Evolutionary conservation across 1,140 invertebrate species (phyloP).

Genomic region (Meteorus sp.): DNA sequence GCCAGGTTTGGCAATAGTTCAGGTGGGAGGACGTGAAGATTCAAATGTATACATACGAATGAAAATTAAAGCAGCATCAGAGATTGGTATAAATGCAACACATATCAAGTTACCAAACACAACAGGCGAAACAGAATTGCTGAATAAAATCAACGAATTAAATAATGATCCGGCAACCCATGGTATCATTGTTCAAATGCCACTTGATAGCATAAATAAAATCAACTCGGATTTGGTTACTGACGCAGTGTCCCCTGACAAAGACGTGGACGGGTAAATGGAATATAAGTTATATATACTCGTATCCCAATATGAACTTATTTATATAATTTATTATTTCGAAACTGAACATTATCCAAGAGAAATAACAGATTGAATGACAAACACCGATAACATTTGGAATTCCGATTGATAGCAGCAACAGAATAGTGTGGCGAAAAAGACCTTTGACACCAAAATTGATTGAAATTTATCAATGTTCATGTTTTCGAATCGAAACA

Average conservation of each 20-base stretch:
- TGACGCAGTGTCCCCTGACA: conserved; percentile 80
- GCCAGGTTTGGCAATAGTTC: conserved; percentile 81
- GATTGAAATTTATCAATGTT: not conserved
- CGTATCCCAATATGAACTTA: too few species aligned
- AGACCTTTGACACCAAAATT: conserved; percentile 6
- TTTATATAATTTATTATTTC: too few species aligned
- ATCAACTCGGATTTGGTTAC: conserved; percentile 89
- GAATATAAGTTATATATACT: too few species aligned
- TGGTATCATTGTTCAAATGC: conserved; percentile 98
- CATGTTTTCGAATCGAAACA: too few species aligned
- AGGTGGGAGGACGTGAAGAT: conserved; percentile 93
- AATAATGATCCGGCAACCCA: conserved; percentile 85
- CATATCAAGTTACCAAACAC: conserved; percentile 82
- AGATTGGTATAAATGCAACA: conserved; percentile 85
- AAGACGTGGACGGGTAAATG: conserved; percentile 96
- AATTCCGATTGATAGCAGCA: too few species aligned
- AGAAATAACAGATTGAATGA: too few species aligned
- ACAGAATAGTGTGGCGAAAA: not conserved
- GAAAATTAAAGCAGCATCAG: conserved; percentile 90
- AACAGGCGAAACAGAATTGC: conserved; percentile 80
- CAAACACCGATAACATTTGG: not conserved
- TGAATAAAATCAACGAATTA: conserved; percentile 73
- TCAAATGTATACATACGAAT: conserved; percentile 99
- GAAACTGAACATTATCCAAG: too few species aligned
- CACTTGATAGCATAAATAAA: conserved; percentile 77